phyloP scores from a whole-genome alignment of 2,888 invertebrate genomes.

The Leuctra nigra region DNA sequence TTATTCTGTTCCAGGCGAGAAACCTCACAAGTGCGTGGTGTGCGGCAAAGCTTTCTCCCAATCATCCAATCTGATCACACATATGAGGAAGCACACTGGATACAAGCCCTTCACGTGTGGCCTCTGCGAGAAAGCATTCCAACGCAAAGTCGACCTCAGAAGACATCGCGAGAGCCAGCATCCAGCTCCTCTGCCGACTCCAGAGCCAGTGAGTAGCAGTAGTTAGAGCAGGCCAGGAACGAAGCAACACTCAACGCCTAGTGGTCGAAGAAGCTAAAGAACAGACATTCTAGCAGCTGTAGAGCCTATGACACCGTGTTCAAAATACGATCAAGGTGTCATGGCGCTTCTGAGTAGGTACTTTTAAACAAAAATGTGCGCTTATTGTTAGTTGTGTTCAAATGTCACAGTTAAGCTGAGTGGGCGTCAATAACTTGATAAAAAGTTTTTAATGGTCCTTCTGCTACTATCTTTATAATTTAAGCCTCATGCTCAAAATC shows the following conservation, averaged over 20 bases:
- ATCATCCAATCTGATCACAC: constrained; percentile 53
- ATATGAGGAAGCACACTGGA: constrained; percentile 54
- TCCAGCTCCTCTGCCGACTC: constrained; percentile 37
- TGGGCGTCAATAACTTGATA: too few species aligned
- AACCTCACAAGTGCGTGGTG: constrained; percentile 52
- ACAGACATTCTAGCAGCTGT: too few species aligned
- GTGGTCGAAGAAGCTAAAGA: too few species aligned
- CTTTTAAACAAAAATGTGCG: not conserved
- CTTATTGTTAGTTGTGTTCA: too few species aligned
- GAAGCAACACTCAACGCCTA: too few species aligned
- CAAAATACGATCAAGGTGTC: too few species aligned
- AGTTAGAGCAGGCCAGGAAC: too few species aligned
- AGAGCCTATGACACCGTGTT: too few species aligned
- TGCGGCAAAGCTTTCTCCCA: constrained; percentile 56
- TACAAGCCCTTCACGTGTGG: constrained; percentile 62
- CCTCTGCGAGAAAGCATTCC: constrained; percentile 93
- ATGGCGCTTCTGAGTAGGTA: not conserved
- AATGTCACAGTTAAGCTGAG: too few species aligned
- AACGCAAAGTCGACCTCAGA: constrained; percentile 87
- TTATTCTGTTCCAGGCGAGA: constrained; percentile 57
- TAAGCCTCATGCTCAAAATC: too few species aligned
- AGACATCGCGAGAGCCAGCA: constrained; percentile 92
- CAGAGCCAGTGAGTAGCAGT: constrained; percentile 15
- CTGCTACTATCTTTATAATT: too few species aligned
- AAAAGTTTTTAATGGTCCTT: too few species aligned